Percentiles rank a stretch among this genome's conserved stretches.
Evolutionary conservation across 2,888 invertebrate genomes (phyloP).

Genomic region (Halictus quadricinctus): DNA sequence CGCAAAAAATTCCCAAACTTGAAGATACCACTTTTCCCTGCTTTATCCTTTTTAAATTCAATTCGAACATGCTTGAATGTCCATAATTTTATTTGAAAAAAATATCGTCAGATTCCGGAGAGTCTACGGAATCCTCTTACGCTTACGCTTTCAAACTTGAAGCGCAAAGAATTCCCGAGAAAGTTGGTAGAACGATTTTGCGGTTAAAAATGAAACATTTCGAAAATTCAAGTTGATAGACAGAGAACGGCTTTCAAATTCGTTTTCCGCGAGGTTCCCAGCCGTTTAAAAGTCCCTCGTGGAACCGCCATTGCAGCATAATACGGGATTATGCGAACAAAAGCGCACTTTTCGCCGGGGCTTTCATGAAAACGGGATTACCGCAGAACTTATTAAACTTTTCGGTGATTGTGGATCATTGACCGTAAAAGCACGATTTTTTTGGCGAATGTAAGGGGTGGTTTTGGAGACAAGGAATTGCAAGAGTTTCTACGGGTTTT

Average conservation of each 20-base stretch:
- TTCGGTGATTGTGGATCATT: neutral
- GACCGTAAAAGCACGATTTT: slow-evolving; percentile 2
- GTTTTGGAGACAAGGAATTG: neutral
- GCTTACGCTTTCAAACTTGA: neutral
- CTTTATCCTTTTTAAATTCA: neutral
- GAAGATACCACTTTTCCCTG: neutral
- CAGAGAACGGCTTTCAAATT: neutral
- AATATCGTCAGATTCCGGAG: neutral
- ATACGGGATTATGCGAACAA: neutral
- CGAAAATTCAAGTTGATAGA: neutral
- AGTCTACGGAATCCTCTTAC: neutral
- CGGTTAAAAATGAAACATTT: neutral
- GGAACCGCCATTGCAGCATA: neutral
- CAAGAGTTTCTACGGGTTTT: neutral
- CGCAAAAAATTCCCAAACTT: neutral
- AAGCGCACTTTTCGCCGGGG: neutral
- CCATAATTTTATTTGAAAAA: neutral
- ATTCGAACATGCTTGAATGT: neutral
- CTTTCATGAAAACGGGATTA: slow-evolving; percentile 8
- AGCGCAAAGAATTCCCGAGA: neutral
- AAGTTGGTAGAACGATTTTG: neutral
- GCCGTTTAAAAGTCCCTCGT: neutral
- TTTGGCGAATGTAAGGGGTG: neutral
- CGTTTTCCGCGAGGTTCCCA: neutral
- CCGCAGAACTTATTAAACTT: neutral